Evolutionary conservation across 2,797 vertebrate species (phyloP).

Genomic region (Peromyscus aztecus): DNA sequence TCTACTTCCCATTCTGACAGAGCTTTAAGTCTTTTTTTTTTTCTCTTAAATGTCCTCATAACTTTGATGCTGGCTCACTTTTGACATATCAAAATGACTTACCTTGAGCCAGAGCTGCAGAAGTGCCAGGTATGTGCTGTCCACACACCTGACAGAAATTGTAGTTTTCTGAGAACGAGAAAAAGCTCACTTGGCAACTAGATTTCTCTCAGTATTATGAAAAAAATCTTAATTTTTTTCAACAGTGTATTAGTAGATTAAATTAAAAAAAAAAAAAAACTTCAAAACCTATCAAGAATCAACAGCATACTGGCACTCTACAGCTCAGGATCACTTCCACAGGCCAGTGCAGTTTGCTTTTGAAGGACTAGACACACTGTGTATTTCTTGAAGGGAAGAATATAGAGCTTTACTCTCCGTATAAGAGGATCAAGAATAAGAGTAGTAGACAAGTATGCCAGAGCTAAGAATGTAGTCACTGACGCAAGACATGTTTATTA

Average conservation of each 20-base stretch:
- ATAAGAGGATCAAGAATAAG: conserved; percentile 21
- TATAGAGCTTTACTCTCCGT: conserved; percentile 30
- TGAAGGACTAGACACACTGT: background rate
- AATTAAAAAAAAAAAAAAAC: background rate
- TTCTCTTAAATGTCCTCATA: background rate
- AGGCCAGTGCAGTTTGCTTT: background rate
- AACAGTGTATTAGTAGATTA: conserved; percentile 19
- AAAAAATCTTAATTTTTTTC: conserved; percentile 40
- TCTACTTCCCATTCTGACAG: background rate
- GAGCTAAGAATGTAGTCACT: conserved; percentile 32
- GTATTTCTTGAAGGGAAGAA: conserved; percentile 9
- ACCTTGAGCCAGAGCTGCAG: conserved; percentile 2
- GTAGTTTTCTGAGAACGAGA: conserved; percentile 68
- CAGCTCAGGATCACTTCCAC: background rate
- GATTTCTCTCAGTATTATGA: conserved; percentile 53
- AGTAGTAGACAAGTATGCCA: background rate
- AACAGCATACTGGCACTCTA: background rate
- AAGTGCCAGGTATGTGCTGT: background rate
- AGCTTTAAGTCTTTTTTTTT: background rate
- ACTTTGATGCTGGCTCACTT: conserved; percentile 44
- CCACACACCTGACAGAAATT: conserved; percentile 40
- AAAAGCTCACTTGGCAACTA: conserved; percentile 65
- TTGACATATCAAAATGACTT: conserved; percentile 57
- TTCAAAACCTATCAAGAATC: background rate
- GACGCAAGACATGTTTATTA: conserved; percentile 39